Percentiles rank a stretch among this genome's conserved stretches.
Evolutionary conservation across 2,888 invertebrate genomes (phyloP).

Genomic region (Drosophila borealis): DNA sequence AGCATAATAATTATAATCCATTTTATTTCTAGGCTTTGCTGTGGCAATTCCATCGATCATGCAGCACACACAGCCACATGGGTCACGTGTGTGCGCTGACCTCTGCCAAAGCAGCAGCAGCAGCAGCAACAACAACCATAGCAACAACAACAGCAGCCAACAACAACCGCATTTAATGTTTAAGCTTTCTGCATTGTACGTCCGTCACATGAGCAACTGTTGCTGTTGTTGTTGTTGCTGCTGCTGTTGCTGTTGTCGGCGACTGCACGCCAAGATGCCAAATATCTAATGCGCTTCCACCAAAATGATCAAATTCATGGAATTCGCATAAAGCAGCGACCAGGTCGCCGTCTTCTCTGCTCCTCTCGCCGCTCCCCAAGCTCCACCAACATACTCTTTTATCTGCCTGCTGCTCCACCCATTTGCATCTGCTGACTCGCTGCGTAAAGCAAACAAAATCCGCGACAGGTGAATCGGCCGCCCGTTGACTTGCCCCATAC

Average conservation of each 20-base stretch:
- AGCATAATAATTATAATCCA: slow-evolving; percentile 77
- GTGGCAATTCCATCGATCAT: slow-evolving; percentile 75
- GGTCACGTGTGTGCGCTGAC: slow-evolving; percentile 82
- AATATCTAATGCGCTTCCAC: slow-evolving; percentile 78
- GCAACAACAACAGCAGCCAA: slow-evolving; percentile 13
- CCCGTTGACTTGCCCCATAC: slow-evolving; percentile 77
- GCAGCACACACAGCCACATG: slow-evolving; percentile 37
- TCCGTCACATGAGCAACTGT: slow-evolving; percentile 62
- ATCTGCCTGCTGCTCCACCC: slow-evolving; percentile 49
- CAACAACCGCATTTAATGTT: slow-evolving; percentile 31
- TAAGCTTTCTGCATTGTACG: slow-evolving; percentile 64
- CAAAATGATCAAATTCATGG: slow-evolving; percentile 81
- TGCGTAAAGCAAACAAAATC: slow-evolving; percentile 77
- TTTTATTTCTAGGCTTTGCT: slow-evolving; percentile 68
- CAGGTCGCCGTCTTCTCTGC: slow-evolving; percentile 33
- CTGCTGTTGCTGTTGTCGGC: slow-evolving; percentile 20
- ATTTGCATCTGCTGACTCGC: slow-evolving; percentile 53
- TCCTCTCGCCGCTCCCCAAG: background rate
- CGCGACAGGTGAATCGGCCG: slow-evolving; percentile 81
- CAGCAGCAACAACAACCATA: slow-evolving; percentile 30
- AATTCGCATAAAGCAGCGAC: slow-evolving; percentile 73
- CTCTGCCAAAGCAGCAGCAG: slow-evolving; percentile 58
- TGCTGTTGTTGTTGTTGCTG: slow-evolving; percentile 24
- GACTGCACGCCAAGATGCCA: slow-evolving; percentile 71
- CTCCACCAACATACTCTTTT: slow-evolving; percentile 1